phyloP scores from a whole-genome alignment of 2,113 vertebrate species.

The Ahaetulla prasina region DNA sequence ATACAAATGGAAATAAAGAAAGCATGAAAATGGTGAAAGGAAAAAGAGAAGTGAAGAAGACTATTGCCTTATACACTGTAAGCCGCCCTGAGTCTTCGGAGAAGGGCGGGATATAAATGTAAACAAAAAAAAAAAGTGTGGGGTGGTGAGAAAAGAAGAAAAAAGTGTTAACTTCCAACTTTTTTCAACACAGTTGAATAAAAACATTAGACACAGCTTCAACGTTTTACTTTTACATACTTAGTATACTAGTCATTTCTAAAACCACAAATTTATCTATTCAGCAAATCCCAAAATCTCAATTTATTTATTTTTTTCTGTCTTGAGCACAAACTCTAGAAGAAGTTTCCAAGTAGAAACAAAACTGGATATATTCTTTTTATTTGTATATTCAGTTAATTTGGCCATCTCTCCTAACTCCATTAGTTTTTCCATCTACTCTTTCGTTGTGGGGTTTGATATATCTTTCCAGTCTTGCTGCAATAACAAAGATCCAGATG shows the following conservation, averaged over 20 bases:
- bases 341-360: not conserved
- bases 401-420: not conserved
- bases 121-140: no score
- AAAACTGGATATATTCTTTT: not conserved
- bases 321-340: not conserved
- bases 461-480: not conserved
- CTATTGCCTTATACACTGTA: no score
- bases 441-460: not conserved
- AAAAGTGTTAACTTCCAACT: not conserved
- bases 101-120: no score
- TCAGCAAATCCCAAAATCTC: not conserved
- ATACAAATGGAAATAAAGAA: not conserved
- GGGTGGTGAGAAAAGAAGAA: not conserved
- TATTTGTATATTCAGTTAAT: not conserved
- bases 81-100: no score
- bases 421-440: not conserved
- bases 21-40: not conserved
- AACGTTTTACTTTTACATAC: not conserved
- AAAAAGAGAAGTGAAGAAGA: not conserved
- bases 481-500: not conserved
- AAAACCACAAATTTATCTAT: not conserved
- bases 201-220: not conserved
- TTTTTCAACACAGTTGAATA: not conserved
- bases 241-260: not conserved
- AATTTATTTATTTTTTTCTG: not conserved